Evolutionary conservation across 2,888 invertebrate species (phyloP).

Genomic region (Drosophila siamana): DNA sequence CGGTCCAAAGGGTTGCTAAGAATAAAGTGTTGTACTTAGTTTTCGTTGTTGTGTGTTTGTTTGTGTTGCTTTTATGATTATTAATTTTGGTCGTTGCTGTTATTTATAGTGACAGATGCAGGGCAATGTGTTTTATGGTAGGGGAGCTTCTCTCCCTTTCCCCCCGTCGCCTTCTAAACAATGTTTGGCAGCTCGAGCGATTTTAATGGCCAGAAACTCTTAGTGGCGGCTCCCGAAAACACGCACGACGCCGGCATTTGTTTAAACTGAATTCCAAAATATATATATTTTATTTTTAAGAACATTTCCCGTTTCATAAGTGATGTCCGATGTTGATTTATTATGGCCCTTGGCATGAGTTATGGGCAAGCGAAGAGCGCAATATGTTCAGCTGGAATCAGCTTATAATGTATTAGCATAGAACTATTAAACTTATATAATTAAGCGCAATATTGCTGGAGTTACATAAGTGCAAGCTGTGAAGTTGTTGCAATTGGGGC

Average conservation of each 20-base stretch:
- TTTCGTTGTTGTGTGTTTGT: constrained; percentile 24
- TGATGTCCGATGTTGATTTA: constrained; percentile 50
- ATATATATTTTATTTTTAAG: constrained; percentile 19
- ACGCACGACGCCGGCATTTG: constrained; percentile 22
- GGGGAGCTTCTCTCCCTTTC: too few relatives aligned
- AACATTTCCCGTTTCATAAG: constrained; percentile 39
- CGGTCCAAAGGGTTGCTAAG: constrained; percentile 68
- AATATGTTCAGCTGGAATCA: background rate
- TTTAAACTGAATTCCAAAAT: constrained; percentile 37
- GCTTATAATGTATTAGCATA: background rate
- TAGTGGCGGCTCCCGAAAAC: constrained; percentile 39
- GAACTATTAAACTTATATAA: background rate
- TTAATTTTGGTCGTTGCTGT: constrained; percentile 60
- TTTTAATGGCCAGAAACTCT: constrained; percentile 62
- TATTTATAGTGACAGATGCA: constrained; percentile 77
- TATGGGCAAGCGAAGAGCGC: constrained; percentile 23
- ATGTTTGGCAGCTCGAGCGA: constrained; percentile 29
- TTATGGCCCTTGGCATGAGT: constrained; percentile 29
- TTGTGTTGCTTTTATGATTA: constrained; percentile 60
- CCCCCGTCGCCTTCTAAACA: constrained; percentile 3
- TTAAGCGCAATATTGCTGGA: background rate
- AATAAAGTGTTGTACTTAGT: constrained; percentile 39
- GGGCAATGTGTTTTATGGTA: constrained; percentile 63
- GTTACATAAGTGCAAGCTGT: background rate
- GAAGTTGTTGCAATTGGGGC: constrained; percentile 33